Percentiles rank a stretch among this genome's conserved stretches.
phyloP scores from a whole-genome alignment of 1,140 invertebrate species.

The Ostrea edulis region DNA sequence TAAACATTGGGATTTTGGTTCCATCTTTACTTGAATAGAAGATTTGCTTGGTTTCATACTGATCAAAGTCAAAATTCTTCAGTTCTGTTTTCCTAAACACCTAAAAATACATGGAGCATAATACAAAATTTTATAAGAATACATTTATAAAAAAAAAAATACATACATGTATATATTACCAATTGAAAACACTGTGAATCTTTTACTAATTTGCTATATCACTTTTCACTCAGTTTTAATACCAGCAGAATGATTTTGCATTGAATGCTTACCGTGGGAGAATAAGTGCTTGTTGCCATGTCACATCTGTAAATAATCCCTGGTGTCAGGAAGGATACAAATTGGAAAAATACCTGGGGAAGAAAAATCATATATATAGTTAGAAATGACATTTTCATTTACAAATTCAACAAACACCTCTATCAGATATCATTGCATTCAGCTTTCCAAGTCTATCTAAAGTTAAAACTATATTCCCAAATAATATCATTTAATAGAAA shows the following conservation, averaged over 20 bases:
- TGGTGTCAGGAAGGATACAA: conserved; percentile 95
- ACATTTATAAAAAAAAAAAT: neutral
- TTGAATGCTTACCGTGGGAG: conserved; percentile 83
- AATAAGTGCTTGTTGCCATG: conserved; percentile 84
- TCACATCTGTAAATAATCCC: conserved; percentile 93
- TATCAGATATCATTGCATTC: too few relatives aligned
- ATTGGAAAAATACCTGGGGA: conserved; percentile 88
- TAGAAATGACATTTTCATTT: neutral
- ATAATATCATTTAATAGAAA: neutral
- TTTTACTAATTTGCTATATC: too few relatives aligned
- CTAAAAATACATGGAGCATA: conserved; percentile 78
- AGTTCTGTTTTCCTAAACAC: conserved; percentile 91
- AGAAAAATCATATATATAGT: neutral
- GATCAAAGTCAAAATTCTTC: conserved; percentile 88
- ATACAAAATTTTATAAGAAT: neutral
- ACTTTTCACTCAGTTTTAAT: too few relatives aligned
- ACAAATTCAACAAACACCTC: too few relatives aligned
- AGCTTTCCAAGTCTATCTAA: too few relatives aligned
- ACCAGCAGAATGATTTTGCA: too few relatives aligned
- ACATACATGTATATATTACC: too few relatives aligned
- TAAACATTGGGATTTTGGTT: conserved; percentile 97
- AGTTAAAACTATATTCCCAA: too few relatives aligned
- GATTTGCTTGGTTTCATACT: conserved; percentile 93
- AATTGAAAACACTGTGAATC: too few relatives aligned
- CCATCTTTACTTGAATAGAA: conserved; percentile 97